Evolutionary conservation across 1,140 invertebrate genomes (phyloP).

Genomic region (Drusus annulatus): DNA sequence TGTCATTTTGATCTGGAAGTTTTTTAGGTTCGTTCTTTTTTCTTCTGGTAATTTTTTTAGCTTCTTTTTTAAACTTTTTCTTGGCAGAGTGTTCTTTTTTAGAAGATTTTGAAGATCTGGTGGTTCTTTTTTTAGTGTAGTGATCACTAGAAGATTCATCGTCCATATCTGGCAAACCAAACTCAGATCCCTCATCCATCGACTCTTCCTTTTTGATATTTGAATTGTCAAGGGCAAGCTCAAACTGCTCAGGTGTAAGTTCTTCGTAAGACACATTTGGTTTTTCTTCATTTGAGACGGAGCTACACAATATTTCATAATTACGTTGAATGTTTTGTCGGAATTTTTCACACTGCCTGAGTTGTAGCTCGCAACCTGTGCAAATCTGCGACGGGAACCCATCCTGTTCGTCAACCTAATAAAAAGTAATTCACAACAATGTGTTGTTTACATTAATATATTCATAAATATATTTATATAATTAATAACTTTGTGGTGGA

Average conservation of each 20-base stretch:
- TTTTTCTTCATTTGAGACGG: constrained; percentile 35
- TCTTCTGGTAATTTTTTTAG: constrained; percentile 14
- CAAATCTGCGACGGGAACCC: constrained; percentile 50
- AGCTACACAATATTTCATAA: constrained; percentile 44
- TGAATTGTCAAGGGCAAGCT: constrained; percentile 1
- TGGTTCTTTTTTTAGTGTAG: neutral
- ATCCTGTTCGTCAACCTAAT: constrained; percentile 47
- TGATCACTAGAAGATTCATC: constrained; percentile 24
- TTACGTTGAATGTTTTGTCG: constrained; percentile 42
- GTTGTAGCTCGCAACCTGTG: constrained; percentile 36
- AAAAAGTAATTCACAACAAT: constrained; percentile 13
- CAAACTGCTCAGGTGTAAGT: neutral
- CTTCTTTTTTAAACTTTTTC: constrained; percentile 17
- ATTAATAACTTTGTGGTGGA: too few species aligned
- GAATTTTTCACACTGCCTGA: constrained; percentile 43
- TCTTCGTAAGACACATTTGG: constrained; percentile 5
- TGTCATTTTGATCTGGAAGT: constrained; percentile 45
- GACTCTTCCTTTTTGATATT: constrained; percentile 23
- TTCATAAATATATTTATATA: neutral
- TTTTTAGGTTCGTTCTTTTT: constrained; percentile 38
- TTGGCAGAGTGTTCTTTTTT: constrained; percentile 16
- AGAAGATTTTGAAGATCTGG: constrained; percentile 9
- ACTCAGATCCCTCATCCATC: neutral
- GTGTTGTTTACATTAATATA: neutral
- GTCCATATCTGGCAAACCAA: constrained; percentile 6